These are phyloP conservation scores for Leucophenga varia DNA, from an alignment of 1,140 invertebrate genomes.

Conservation along the genomic window DNA sequence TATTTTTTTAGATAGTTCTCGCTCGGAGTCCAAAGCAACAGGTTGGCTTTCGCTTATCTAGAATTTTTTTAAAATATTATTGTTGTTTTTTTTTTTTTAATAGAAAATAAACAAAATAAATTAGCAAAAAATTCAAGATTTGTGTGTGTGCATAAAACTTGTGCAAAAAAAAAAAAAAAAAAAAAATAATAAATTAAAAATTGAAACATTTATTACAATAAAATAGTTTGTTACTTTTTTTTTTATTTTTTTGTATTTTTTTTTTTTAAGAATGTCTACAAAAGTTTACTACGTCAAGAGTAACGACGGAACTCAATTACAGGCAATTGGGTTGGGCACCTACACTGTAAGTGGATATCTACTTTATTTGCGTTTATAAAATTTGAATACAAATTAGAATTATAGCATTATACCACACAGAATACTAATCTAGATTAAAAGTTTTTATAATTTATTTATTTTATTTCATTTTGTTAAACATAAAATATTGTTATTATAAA, in stretches of 20 bases:
- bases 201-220: too few species aligned
- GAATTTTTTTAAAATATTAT: too few species aligned
- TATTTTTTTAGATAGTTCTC: too few species aligned
- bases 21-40: too few species aligned
- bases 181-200: too few species aligned
- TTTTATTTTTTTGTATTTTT: not conserved
- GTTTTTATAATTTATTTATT: conserved; percentile 65
- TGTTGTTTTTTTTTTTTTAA: too few species aligned
- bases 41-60: too few species aligned
- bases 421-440: not conserved
- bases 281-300: conserved; percentile 57
- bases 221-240: too few species aligned
- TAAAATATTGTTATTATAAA: not conserved
- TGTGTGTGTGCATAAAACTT: too few species aligned
- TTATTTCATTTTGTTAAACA: conserved; percentile 62
- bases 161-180: too few species aligned
- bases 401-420: not conserved
- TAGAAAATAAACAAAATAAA: too few species aligned
- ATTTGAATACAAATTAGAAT: not conserved
- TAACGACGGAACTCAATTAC: conserved; percentile 67
- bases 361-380: not conserved
- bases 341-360: conserved; percentile 65
- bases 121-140: too few species aligned
- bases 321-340: conserved; percentile 74
- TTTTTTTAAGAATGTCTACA: not conserved